phyloP scores from a whole-genome alignment of 1,140 invertebrate genomes.

The Ceratina australensis region DNA sequence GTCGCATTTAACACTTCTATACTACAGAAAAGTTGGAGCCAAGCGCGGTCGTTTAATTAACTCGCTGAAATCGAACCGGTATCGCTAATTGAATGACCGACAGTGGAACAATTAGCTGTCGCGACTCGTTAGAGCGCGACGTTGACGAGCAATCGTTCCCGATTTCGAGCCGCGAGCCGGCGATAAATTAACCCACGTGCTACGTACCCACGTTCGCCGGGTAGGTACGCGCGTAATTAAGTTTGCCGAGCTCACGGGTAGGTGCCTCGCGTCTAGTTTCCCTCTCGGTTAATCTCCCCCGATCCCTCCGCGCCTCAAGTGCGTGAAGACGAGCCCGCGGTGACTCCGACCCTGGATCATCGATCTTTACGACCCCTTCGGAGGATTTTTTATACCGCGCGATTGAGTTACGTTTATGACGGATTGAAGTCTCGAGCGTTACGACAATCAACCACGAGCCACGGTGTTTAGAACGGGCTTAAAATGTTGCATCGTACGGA shows the following conservation, averaged over 20 bases:
- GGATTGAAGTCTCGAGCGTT: conserved; percentile 34
- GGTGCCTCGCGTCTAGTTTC: conserved; percentile 20
- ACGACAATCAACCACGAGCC: not conserved
- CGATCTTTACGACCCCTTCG: conserved; percentile 56
- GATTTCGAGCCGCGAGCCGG: conserved; percentile 48
- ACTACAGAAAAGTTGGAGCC: not conserved
- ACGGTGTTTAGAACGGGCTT: not conserved
- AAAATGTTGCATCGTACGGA: too few species aligned
- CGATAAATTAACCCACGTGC: conserved; percentile 57
- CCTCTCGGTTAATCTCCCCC: conserved; percentile 60
- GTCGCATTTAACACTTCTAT: not conserved
- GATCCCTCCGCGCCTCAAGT: conserved; percentile 48
- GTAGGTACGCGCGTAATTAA: conserved; percentile 54
- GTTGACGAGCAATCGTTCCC: conserved; percentile 42
- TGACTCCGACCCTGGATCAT: conserved; percentile 54
- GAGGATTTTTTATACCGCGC: conserved; percentile 50
- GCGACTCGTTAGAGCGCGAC: conserved; percentile 34
- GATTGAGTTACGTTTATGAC: conserved; percentile 53
- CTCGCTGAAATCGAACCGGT: conserved; percentile 22
- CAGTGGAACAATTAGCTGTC: conserved; percentile 51
- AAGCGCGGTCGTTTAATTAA: conserved; percentile 22
- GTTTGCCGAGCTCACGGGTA: conserved; percentile 45
- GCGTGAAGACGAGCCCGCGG: conserved; percentile 52
- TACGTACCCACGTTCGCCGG: not conserved
- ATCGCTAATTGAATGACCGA: conserved; percentile 39